These are phyloP conservation scores for Gasterosteus aculeatus DNA, from an alignment of 2,113 vertebrate genomes.

Conservation along the genomic window DNA sequence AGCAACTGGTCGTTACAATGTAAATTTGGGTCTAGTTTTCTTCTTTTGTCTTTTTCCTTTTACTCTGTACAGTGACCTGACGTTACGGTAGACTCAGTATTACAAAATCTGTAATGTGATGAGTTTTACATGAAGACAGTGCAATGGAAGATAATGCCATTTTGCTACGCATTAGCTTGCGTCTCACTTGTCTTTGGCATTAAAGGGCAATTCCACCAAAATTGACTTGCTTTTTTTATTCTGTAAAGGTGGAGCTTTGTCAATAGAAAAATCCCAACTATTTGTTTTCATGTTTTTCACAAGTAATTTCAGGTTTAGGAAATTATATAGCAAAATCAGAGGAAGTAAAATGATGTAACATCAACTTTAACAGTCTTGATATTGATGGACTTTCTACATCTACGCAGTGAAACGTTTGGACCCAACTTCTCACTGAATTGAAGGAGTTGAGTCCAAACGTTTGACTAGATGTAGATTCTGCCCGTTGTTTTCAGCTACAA, in stretches of 20 bases:
- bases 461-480: neutral
- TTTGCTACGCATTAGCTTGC: constrained; percentile 58
- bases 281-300: neutral
- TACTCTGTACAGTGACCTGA: constrained; percentile 70
- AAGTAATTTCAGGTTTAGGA: constrained; percentile 11
- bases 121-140: constrained; percentile 57
- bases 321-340: neutral
- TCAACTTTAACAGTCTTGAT: neutral
- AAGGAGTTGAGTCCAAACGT: no score
- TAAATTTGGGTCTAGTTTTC: constrained; percentile 67
- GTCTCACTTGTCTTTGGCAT: constrained; percentile 67
- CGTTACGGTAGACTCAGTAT: constrained; percentile 65
- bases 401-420: no score
- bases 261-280: neutral
- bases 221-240: constrained; percentile 55
- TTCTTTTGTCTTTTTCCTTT: constrained; percentile 62
- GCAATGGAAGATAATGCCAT: constrained; percentile 64
- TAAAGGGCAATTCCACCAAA: constrained; percentile 71
- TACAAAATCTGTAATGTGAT: constrained; percentile 67
- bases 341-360: neutral
- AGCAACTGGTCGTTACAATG: constrained; percentile 67
- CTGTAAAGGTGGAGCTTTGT: constrained; percentile 5
- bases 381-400: neutral
- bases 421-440: no score
- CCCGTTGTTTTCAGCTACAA: neutral